Evolutionary conservation across 1,140 invertebrate species (phyloP).

Genomic region (Radopholus similis): DNA sequence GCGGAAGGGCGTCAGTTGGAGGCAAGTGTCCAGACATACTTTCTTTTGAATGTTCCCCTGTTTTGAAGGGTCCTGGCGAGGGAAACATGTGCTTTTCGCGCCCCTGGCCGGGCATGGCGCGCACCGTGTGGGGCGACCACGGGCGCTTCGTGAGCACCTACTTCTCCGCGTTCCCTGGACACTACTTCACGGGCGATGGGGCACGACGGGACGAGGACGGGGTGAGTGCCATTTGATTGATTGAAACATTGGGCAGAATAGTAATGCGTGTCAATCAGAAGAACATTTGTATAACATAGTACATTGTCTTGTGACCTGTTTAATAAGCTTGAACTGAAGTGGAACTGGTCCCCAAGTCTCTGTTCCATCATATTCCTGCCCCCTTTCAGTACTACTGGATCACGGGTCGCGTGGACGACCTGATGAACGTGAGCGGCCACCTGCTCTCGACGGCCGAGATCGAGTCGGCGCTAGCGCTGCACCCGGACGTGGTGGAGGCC

Average conservation of each 20-base stretch:
- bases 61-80: conserved; percentile 65
- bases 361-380: no score
- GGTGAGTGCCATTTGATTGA: no score
- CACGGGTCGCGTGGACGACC: conserved; percentile 91
- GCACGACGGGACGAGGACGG: conserved; percentile 80
- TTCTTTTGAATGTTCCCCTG: neutral
- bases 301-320: no score
- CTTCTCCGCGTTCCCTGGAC: conserved; percentile 86
- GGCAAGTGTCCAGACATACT: neutral
- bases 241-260: no score
- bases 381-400: conserved; percentile 84
- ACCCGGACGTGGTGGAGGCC: conserved; percentile 78
- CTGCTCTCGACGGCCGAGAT: conserved; percentile 89
- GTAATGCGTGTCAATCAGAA: no score
- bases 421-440: conserved; percentile 83
- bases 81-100: conserved; percentile 47
- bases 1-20: conserved; percentile 80
- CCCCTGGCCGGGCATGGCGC: conserved; percentile 96
- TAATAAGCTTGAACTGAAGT: no score
- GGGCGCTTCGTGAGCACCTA: conserved; percentile 87
- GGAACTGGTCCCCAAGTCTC: no score
- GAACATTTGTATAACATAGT: no score
- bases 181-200: conserved; percentile 96
- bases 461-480: conserved; percentile 82
- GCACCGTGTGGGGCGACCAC: conserved; percentile 85